Evolutionary conservation across 2,113 vertebrate species (phyloP), one percentile per base, ranked within the genome.

Genomic region (Collichthys lucidus): DNA sequence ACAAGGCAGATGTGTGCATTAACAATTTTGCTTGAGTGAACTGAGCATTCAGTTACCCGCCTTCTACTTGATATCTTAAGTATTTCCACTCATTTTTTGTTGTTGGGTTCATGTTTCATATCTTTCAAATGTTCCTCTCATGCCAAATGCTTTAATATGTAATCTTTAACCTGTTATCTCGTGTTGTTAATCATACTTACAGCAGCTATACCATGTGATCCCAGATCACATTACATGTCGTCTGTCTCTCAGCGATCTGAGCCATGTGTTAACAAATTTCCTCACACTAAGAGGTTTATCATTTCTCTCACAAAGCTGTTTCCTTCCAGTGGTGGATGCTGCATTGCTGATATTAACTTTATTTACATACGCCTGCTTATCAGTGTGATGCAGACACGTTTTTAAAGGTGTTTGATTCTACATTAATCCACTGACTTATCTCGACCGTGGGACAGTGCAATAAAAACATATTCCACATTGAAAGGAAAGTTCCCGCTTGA

Each of bases 351-450:
- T 77, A 74, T 82, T 79, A 72, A 82, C 61, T 76, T 69, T 80
- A 74, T 87, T 85, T 86, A 83, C 86, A 85, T 81, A 52, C 31
- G 67, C 29, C 57, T 44, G 66, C 85, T 90, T 90, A 90, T 91
- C 87, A 86, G 76, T 74, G 40, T 20, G 63, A 74, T 62, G 60
- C 84, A 90, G 85, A 86, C 73, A 84, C 67, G 49, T 47, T 85
- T 89, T 84, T 61, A 68, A 61, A 85, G 79, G 77, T 81, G 64
- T 79, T 75, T 73, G 53, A 84, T 83, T 67, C 78, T 72, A 55
- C 70, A 79, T 86, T 81, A 83, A 84, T 79, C 73, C 81, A 60
- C 46, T 8, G 56, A 53, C 57, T 82, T 88, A 89, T 86, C 71
- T 82, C 74, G 74, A 78, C 77, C 76, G 63, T 62, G 73, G 80